Evolutionary conservation across 2,113 vertebrate species (phyloP).

Genomic region (Dromas ardeola): DNA sequence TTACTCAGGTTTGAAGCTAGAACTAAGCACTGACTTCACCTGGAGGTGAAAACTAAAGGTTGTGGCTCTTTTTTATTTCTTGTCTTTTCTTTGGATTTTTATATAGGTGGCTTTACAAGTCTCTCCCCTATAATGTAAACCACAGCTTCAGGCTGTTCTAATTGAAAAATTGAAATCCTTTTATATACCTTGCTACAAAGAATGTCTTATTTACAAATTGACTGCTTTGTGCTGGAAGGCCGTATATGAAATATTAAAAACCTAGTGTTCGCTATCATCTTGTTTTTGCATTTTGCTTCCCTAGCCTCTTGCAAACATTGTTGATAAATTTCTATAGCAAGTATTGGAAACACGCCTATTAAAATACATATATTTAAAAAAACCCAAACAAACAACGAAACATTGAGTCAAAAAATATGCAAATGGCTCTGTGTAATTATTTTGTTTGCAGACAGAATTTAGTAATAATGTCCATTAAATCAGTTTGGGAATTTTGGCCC

Average conservation of each 20-base stretch:
- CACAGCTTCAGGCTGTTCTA: background rate
- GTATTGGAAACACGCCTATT: background rate
- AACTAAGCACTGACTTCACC: background rate
- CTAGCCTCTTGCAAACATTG: background rate
- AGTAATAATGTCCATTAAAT: background rate
- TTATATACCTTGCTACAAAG: background rate
- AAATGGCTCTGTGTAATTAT: background rate
- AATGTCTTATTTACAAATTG: background rate
- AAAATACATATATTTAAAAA: background rate
- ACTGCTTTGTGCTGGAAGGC: background rate
- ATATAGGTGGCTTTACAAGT: background rate
- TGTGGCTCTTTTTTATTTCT: background rate
- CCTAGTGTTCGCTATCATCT: background rate
- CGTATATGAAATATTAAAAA: background rate
- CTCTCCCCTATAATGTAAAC: background rate
- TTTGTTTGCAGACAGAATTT: background rate
- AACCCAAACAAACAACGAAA: background rate
- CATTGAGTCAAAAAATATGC: background rate
- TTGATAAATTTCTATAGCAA: background rate
- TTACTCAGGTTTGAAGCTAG: background rate
- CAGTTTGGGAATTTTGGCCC: background rate
- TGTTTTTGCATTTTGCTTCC: background rate
- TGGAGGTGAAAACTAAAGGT: background rate
- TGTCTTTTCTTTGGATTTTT: background rate
- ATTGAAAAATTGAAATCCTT: background rate